Base-by-base conservation (phyloP, 53 echinoderm and acorn worm species). In the Temnopleurus reevesii region DNA sequence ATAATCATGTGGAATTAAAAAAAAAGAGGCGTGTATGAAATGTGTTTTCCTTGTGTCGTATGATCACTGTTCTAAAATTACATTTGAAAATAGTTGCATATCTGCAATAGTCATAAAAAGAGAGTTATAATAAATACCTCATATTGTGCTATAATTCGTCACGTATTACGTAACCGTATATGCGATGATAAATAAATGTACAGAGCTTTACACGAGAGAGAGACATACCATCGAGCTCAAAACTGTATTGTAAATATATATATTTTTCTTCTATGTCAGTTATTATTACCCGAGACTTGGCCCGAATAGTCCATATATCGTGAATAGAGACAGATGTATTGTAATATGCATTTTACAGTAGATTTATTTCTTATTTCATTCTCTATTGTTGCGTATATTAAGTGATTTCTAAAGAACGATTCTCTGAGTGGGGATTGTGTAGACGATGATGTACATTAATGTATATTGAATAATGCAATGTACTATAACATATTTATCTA, bases 401-500 rank as follows among this genome's bases (percentile, higher is more conserved):
- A 19, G 24, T 41, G 23, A 76, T 45, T 44, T 35, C 43, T 76
- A 43, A 28, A 49, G 49, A 51, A 15, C 53, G 49, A 49, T 23
- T 47, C 3, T 79, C 45, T 49, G 29, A 29, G 27, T 49, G 8
- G 7, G 23, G 8, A 30, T 35, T 17, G 41, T 49, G 51, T 79
- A 79, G 18, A 49, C 4, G 25, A 55, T 55, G 19, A 60, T 85
- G 83, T 85, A 85, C 44, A 60, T 59, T 85, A 85, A 44, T 85
- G 85, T 85, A 85, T 85, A 85, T 85, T 59, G 60, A 85, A 59
- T 60, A 38, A 85, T 85, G 59, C 60, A 85, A 85, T 85, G 85
- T 85, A 85, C 60, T 41, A 85, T 85, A 85, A 60, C 56, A 85
- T 85, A 85, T 85, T 83, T 85, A 85, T 85, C 60, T 85, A 56